Percentiles rank a stretch among this genome's conserved stretches.
phyloP scores from a whole-genome alignment of 2,888 invertebrate species.

The Leptura quadrifasciata region DNA sequence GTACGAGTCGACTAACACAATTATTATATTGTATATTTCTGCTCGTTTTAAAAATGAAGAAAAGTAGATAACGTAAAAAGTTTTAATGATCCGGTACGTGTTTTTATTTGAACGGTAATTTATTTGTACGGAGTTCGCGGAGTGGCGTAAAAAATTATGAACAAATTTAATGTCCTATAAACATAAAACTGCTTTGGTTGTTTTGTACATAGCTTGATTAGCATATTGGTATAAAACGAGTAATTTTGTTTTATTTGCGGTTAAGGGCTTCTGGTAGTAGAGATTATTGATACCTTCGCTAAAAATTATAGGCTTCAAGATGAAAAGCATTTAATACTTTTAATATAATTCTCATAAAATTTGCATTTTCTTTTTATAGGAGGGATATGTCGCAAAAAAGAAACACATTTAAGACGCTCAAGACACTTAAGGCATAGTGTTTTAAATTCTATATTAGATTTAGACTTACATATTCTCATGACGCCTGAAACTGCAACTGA shows the following conservation, averaged over 20 bases:
- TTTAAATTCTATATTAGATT: no score
- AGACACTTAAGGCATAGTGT: no score
- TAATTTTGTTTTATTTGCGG: neutral
- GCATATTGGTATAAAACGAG: neutral
- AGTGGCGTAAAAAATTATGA: neutral
- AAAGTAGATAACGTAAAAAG: slow-evolving; percentile 52
- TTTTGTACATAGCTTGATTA: neutral
- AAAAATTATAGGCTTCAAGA: neutral
- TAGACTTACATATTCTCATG: no score
- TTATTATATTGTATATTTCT: slow-evolving; percentile 51
- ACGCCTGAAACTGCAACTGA: no score
- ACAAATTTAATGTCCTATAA: neutral
- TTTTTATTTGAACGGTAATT: slow-evolving; percentile 36
- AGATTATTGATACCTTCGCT: neutral
- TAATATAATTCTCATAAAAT: neutral
- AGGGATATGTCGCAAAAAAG: no score
- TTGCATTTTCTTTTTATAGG: no score
- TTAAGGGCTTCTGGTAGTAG: neutral
- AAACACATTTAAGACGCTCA: no score
- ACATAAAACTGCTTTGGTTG: neutral
- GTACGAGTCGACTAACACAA: slow-evolving; percentile 50
- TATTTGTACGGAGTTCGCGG: neutral
- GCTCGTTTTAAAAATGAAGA: slow-evolving; percentile 46
- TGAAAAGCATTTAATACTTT: neutral
- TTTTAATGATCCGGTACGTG: slow-evolving; percentile 53